A percentile compares a stretch with the other conserved stretches of the same genome.
These are phyloP conservation scores for Gila orcuttii DNA, from an alignment of 2,113 vertebrate species.

Conservation along the genomic window DNA sequence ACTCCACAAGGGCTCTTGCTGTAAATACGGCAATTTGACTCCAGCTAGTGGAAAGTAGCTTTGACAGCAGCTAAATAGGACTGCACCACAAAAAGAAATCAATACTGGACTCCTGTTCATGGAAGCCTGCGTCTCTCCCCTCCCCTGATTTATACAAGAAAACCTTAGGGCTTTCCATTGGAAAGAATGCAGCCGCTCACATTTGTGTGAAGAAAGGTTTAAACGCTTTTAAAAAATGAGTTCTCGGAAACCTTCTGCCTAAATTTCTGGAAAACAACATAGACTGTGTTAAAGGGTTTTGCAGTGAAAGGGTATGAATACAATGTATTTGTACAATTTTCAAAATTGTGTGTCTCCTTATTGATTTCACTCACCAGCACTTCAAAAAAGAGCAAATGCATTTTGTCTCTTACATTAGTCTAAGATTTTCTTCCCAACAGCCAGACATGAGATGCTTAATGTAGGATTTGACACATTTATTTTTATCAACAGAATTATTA, in stretches of 20 bases:
- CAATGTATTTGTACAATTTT: not conserved
- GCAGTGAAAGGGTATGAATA: not conserved
- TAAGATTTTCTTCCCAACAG: not conserved
- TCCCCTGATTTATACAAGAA: conserved; percentile 77
- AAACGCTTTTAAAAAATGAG: not conserved
- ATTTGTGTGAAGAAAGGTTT: conserved; percentile 22
- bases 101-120: conserved; percentile 91
- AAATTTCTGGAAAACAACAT: conserved; percentile 16
- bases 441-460: not conserved
- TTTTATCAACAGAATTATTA: not conserved
- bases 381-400: conserved; percentile 17
- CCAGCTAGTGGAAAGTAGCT: conserved; percentile 97
- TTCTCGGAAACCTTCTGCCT: conserved; percentile 17
- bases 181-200: conserved; percentile 10
- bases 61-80: conserved; percentile 96
- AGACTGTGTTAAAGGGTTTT: not conserved
- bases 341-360: conserved; percentile 13
- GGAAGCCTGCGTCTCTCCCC: conserved; percentile 86
- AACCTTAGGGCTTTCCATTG: conserved; percentile 71
- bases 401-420: not conserved
- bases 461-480: not conserved
- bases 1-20: conserved; percentile 89
- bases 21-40: conserved; percentile 99
- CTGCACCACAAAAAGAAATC: conserved; percentile 92
- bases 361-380: conserved; percentile 16